A percentile compares a stretch with the other conserved stretches of the same genome.
Evolutionary conservation across 2,113 vertebrate species (phyloP).

Genomic region (Lamprologus tigripictilis): DNA sequence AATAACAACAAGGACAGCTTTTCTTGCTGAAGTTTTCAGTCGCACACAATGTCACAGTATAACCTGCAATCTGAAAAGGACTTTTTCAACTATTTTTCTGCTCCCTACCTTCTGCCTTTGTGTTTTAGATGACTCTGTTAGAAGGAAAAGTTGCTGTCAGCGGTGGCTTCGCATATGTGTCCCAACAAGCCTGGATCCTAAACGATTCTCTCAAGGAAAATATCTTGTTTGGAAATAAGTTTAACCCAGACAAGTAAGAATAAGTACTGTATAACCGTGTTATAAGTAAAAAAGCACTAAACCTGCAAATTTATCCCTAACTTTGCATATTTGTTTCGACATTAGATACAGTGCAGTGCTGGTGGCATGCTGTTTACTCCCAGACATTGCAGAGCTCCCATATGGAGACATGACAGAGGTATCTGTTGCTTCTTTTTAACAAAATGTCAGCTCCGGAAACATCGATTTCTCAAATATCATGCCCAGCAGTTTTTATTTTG

Average conservation of each 20-base stretch:
- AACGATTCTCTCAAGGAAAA: conserved; percentile 76
- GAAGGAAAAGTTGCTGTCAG: conserved; percentile 69
- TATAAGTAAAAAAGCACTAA: not conserved
- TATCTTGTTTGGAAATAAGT: conserved; percentile 75
- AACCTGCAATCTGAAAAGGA: not conserved
- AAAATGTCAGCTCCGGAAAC: not conserved
- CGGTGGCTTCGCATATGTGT: conserved; percentile 69
- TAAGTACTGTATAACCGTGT: not conserved
- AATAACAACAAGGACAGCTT: not conserved
- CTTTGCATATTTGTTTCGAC: not conserved
- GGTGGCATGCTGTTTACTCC: conserved; percentile 74
- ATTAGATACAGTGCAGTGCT: conserved; percentile 68
- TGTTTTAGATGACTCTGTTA: conserved; percentile 73
- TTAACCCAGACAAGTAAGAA: conserved; percentile 66
- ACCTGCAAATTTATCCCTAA: not conserved
- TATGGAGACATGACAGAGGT: conserved; percentile 80
- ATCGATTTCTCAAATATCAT: not conserved
- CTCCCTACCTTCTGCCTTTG: not conserved
- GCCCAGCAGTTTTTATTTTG: not conserved
- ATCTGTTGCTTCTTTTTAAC: not conserved
- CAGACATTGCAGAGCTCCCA: conserved; percentile 70
- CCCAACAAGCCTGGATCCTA: conserved; percentile 80
- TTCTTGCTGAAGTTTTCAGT: not conserved
- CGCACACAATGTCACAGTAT: not conserved
- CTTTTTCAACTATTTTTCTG: not conserved